A percentile compares a stretch with the other conserved stretches of the same genome.
phyloP scores from a whole-genome alignment of 2,888 invertebrate genomes.

The Erynnis tages region DNA sequence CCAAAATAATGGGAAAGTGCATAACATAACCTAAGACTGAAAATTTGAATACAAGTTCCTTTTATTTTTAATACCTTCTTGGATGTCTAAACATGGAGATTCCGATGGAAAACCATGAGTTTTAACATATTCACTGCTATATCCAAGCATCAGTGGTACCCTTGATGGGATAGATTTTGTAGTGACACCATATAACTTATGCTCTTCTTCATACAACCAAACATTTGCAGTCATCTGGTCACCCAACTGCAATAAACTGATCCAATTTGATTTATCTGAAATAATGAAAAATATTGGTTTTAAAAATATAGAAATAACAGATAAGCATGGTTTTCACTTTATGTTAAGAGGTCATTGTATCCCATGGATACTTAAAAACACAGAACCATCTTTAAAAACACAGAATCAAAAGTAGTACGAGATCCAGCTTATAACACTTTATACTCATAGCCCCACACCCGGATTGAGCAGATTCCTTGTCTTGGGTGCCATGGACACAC shows the following conservation, averaged over 20 bases:
- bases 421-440: too few species aligned
- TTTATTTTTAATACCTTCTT: constrained; percentile 7
- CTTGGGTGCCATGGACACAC: too few species aligned
- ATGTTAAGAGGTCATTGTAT: neutral
- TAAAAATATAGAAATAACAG: too few species aligned
- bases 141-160: constrained; percentile 50
- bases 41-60: too few species aligned
- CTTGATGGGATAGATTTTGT: constrained; percentile 43
- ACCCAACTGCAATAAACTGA: constrained; percentile 53
- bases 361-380: too few species aligned
- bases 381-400: too few species aligned
- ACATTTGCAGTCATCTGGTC: constrained; percentile 50
- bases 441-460: too few species aligned
- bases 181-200: constrained; percentile 50
- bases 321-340: neutral
- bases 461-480: too few species aligned
- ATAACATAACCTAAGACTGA: too few species aligned
- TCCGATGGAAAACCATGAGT: constrained; percentile 41
- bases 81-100: constrained; percentile 43
- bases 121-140: constrained; percentile 51
- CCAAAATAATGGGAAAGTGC: too few species aligned
- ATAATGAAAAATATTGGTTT: neutral
- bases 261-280: constrained; percentile 64
- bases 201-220: constrained; percentile 56
- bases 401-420: too few species aligned